Conservation (phyloP, 2,797 vertebrate species). For the Corythornis leucogaster region DNA sequence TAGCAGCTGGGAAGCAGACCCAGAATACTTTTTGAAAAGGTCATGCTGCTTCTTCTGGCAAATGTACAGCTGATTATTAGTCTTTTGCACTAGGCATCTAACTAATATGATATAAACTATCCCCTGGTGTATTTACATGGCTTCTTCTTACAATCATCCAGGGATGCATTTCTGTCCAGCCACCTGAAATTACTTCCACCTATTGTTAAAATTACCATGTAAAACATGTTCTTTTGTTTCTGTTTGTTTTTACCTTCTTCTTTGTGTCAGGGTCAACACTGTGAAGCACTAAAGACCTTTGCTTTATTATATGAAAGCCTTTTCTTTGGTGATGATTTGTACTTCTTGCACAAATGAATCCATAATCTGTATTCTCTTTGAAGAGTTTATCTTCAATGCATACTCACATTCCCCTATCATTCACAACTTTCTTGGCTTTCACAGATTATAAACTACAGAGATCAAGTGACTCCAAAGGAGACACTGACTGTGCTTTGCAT, state of each 20-base stretch:
- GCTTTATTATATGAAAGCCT: background rate
- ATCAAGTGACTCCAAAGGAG: conserved; percentile 11
- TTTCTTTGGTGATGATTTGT: background rate
- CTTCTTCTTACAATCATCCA: background rate
- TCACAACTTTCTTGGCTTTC: background rate
- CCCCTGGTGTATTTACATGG: background rate
- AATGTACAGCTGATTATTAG: background rate
- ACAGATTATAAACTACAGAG: background rate
- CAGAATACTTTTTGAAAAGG: conserved; percentile 11
- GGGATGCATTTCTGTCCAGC: background rate
- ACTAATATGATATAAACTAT: background rate
- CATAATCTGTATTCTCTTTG: background rate
- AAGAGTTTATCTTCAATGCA: background rate
- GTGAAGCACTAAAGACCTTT: background rate
- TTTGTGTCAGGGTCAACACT: background rate
- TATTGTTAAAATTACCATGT: background rate
- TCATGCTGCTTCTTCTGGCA: background rate
- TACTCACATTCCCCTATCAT: background rate
- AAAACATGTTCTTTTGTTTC: background rate
- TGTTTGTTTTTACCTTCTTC: background rate
- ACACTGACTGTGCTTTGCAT: background rate
- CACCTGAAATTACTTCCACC: background rate
- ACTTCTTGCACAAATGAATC: background rate
- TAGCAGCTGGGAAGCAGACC: background rate
- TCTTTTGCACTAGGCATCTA: background rate